phyloP scores from a whole-genome alignment of 2,888 invertebrate species.

The Tethea ocularis region DNA sequence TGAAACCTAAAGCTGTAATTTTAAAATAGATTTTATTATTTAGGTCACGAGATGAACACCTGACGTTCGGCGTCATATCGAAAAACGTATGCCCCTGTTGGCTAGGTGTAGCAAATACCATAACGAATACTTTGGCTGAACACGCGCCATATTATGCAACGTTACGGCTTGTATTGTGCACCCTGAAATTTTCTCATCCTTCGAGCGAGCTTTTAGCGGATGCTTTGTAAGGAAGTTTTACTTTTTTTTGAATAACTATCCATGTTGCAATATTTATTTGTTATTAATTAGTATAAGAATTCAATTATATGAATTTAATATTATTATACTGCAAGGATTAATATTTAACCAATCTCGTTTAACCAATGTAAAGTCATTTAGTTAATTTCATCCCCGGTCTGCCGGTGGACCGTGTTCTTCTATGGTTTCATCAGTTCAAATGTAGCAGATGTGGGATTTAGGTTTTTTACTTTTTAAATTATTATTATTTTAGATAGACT shows the following conservation, averaged over 20 bases:
- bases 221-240: conserved; percentile 15
- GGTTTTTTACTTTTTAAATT: too few species aligned
- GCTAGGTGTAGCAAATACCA: conserved; percentile 83
- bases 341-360: too few species aligned
- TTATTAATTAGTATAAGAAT: too few species aligned
- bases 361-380: too few species aligned
- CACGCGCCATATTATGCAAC: conserved; percentile 81
- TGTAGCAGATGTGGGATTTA: not conserved
- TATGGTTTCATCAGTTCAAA: too few species aligned
- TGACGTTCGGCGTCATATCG: conserved; percentile 82
- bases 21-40: conserved; percentile 57
- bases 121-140: conserved; percentile 83
- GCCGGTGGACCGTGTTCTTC: too few species aligned
- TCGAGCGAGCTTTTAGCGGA: conserved; percentile 58
- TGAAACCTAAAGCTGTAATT: conserved; percentile 45
- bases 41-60: conserved; percentile 73
- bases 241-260: conserved; percentile 16
- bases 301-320: too few species aligned
- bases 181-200: conserved; percentile 70
- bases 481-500: too few species aligned
- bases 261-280: not conserved
- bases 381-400: too few species aligned
- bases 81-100: conserved; percentile 81
- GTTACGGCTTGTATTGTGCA: conserved; percentile 74
- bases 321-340: too few species aligned